Base-by-base conservation (phyloP, 2,113 vertebrate genomes). In the Apodemus sylvaticus region DNA sequence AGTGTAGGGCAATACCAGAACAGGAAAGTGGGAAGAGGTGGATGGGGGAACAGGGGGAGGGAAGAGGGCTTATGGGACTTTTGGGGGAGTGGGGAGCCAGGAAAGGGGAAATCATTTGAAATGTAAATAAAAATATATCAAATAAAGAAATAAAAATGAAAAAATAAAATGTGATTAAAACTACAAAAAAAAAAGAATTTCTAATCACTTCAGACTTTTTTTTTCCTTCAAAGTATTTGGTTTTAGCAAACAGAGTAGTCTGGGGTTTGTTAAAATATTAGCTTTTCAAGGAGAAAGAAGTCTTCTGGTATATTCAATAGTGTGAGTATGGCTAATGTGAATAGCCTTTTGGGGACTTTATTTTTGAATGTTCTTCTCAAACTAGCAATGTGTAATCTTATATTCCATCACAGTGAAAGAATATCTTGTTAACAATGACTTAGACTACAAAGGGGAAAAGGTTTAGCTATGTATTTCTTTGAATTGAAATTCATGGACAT, bases 311-410 rank as follows among this genome's bases (percentile, higher is more conserved):
- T 76, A 36, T 34, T 79, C 22, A 48, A 0, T 73, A 11, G 77
- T 34, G 42, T 48, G 17, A 53, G 26, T 26, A 73, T 36, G 7
- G 13, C 26, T 87, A 17, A 87, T 45, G 74, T 45, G 39, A 96
- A 51, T 29, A 39, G 19, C 12, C 76, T 95, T 2, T 73, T 36
- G 77, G 31, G 6, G 29, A 85, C 68, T 95, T 94, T 86, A 45
- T 76, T 53, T 96, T 58, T 73, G 13, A 92, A 81, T 29, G 94
- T 68, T 31, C 77, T 92, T 91, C 51, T 87, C 79, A 53, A 92
- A 74, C 91, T 7, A 55, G 10, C 42, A 62, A 86, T 90, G n/a
- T 86, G 89, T 88, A 93, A 3, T 9, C 60, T 77, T 10, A 19
- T 83, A 34, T 74, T 79, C 34, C 78, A 70, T 66, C 24, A 3